phyloP scores from a whole-genome alignment of 2,113 vertebrate species.

The Drymodes brunneopygia region DNA sequence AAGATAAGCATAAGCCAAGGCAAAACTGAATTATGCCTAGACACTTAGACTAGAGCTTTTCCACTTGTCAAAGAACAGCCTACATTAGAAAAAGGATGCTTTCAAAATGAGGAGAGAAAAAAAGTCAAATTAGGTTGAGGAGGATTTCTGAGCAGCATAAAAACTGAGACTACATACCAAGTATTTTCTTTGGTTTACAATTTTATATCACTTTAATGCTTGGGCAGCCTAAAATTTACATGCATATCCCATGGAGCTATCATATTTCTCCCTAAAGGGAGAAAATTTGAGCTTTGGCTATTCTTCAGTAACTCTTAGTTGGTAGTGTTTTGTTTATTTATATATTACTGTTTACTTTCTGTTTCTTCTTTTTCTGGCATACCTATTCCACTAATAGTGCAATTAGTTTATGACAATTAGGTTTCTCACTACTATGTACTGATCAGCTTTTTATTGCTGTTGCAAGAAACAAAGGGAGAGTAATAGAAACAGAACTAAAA shows the following conservation, averaged over 20 bases:
- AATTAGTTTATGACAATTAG: neutral
- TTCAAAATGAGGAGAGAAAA: constrained; percentile 8
- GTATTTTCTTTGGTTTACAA: neutral
- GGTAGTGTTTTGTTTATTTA: neutral
- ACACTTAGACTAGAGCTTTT: constrained; percentile 2
- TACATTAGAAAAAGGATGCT: constrained; percentile 1
- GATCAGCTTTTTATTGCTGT: neutral
- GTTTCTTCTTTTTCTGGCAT: neutral
- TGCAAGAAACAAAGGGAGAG: neutral
- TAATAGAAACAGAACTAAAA: neutral
- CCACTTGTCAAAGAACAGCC: neutral
- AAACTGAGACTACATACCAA: neutral
- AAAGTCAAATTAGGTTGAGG: neutral
- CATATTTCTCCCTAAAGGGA: neutral
- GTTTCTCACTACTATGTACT: neutral
- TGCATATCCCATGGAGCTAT: neutral
- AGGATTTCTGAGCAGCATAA: constrained; percentile 4
- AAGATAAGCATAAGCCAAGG: constrained; percentile 32
- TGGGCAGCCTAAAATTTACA: neutral
- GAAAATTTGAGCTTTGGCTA: neutral
- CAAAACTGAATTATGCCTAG: constrained; percentile 26
- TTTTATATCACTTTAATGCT: neutral
- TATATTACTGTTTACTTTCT: neutral
- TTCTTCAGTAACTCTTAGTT: neutral
- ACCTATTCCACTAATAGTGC: neutral